Percentiles rank a stretch among this genome's conserved stretches.
Conservation (phyloP, 1,140 invertebrate species). For the Leptopilina boulardi region DNA sequence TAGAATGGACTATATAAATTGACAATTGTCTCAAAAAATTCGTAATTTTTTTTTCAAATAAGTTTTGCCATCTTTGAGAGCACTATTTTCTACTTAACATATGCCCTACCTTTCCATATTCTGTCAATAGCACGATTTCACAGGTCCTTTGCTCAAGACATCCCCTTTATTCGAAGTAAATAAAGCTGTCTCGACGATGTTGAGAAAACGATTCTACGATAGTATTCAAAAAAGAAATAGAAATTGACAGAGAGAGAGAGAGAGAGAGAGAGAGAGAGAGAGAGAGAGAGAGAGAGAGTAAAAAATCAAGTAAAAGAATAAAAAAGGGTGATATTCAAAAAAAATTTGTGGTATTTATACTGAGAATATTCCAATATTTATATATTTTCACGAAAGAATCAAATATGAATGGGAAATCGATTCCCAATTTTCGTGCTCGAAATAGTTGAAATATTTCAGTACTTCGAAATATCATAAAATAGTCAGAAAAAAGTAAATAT, state of each 20-base stretch:
- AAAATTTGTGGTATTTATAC: neutral
- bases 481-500: too few species aligned
- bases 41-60: neutral
- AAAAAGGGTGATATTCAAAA: neutral
- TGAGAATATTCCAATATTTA: neutral
- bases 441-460: too few species aligned
- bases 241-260: neutral
- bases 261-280: too few species aligned
- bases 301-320: neutral
- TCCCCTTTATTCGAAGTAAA: conserved; percentile 26
- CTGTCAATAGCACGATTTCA: conserved; percentile 24
- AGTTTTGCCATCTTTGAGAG: neutral
- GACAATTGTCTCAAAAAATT: too few species aligned
- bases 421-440: too few species aligned
- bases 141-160: conserved; percentile 20
- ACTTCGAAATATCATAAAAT: too few species aligned
- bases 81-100: neutral
- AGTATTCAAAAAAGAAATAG: conserved; percentile 6
- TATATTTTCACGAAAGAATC: neutral
- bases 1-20: too few species aligned
- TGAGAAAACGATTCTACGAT: conserved; percentile 7
- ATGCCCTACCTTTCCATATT: neutral
- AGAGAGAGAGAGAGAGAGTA: too few species aligned
- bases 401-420: neutral
- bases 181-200: conserved; percentile 15